Base-by-base conservation (phyloP, 2,113 vertebrate species). In the Sylvia atricapilla region DNA sequence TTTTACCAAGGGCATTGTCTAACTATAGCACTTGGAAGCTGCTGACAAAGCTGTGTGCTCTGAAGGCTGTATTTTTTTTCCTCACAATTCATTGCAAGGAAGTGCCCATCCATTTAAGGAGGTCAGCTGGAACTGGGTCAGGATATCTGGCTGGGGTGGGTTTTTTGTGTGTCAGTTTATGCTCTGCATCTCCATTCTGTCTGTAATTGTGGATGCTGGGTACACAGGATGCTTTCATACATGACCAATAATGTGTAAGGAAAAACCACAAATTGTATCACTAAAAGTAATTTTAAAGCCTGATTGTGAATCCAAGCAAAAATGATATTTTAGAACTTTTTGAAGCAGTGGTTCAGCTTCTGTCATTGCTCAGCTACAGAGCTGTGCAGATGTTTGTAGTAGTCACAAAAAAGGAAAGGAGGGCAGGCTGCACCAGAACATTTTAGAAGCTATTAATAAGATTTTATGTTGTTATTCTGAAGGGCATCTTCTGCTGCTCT, bases 401-500 rank as follows among this genome's bases (percentile, higher is more conserved):
- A 90, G 78, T 67, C 67, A 70, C 91, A 86, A 76, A 91, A 94
- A 91, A 58, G 55, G 70, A 87, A 95, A 85, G 1, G 6, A 75
- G 81, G 53, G 43, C 74, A 92, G 58, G 50, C 58, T 87, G 78
- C 59, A 66, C 35, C 63, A 88, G 67, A 87, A 63, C 50, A n/a
- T 77, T 91, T 94, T 80, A 95, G 78, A 73, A 95, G 63, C 78
- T 14, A 6, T 94, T 93, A 93, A 95, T 93, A 93, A 76, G 37
- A 77, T 22, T 94, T 94, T 67, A 79, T 91, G 87, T 74, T 90
- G 62, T 77, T 91, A 69, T 90, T 91, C 70, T 95, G 94, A 95
- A 95, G 87, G 84, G 46, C 21, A 63, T 95, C 94, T 96, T 95
- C 85, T 93, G 95, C 93, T 94, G 75, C 39, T 93, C 30, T 94